Conservation (phyloP, 2,888 invertebrate species). For the Monoplex corrugatus region DNA sequence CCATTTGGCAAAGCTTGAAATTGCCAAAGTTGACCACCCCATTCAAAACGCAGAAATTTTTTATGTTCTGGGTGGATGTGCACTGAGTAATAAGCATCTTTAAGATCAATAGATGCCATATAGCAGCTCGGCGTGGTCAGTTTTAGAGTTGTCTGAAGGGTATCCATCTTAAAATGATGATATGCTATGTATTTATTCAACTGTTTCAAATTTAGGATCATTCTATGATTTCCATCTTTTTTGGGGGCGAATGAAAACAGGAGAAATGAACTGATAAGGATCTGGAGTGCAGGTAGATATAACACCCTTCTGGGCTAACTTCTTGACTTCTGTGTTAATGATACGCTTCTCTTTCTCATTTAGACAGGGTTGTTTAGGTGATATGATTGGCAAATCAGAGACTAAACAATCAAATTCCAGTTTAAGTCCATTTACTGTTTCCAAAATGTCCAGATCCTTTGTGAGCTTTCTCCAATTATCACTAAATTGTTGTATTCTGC, state of each 20-base stretch:
- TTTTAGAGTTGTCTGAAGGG: neutral
- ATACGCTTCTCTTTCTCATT: neutral
- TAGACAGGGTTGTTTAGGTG: neutral
- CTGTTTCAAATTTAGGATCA: neutral
- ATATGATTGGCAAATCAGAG: neutral
- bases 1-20: slow-evolving; percentile 38
- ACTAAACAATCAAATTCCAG: neutral
- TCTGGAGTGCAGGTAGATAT: neutral
- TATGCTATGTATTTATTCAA: neutral
- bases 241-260: slow-evolving; percentile 24
- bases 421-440: neutral
- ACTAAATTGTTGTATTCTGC: slow-evolving; percentile 18
- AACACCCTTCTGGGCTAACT: neutral
- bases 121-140: neutral
- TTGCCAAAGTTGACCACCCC: slow-evolving; percentile 4
- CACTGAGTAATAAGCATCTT: neutral
- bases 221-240: slow-evolving; percentile 34
- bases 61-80: neutral
- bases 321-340: neutral
- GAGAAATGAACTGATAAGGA: neutral
- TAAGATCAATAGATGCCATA: neutral
- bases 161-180: slow-evolving; percentile 22
- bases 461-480: slow-evolving; percentile 28
- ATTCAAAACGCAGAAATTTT: slow-evolving; percentile 27
- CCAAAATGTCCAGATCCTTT: neutral